Evolutionary conservation across 2,888 invertebrate species (phyloP), one percentile per base, ranked within the genome.

Genomic region (Anticlea derivata): DNA sequence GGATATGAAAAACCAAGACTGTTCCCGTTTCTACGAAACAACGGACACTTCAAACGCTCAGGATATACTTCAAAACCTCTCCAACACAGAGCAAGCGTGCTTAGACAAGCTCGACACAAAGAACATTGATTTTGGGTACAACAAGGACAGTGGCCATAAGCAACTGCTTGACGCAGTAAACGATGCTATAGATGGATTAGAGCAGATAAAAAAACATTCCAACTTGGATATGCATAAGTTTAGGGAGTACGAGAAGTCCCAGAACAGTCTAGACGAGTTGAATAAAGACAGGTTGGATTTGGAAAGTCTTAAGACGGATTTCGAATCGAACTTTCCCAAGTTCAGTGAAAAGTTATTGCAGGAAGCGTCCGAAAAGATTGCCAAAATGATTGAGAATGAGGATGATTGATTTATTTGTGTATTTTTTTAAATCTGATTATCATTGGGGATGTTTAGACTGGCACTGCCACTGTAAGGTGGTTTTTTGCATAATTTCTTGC

Each of bases 71-170:
- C 57, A 64, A 6, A 61, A 81, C 1, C 57, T 90, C 0, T 65
- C 66, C 0, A 29, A 47, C 0, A 71, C 75, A 0, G 83, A 86
- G 56, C 75, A 84, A 50, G 63, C 67, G 0, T 75, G 67, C 30
- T 63, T 90, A 0, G 78, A 91, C 54, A 81, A 73, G 39, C 61
- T 91, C 0, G 70, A 80, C 17, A 75, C 80, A 0, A 83, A 79
- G 45, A 84, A 87, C 6, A 71, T 91, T 0, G 84, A 89, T 22
- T 83, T 90, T 38, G 91, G 90, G 0, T 87, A 78, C 39, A 61
- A 78, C 12, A 76, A 83, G 13, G 68, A 73, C 0, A 75, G 73
- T 0, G 88, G 89, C 0, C 87, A 87, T 43, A 73, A 80, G 33
- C 83, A 89, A 44, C 54, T 91, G 0, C 37, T 89, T 1, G 84